These are phyloP conservation scores for Pungitius pungitius DNA, from an alignment of 2,113 vertebrate species.

Conservation along the genomic window DNA sequence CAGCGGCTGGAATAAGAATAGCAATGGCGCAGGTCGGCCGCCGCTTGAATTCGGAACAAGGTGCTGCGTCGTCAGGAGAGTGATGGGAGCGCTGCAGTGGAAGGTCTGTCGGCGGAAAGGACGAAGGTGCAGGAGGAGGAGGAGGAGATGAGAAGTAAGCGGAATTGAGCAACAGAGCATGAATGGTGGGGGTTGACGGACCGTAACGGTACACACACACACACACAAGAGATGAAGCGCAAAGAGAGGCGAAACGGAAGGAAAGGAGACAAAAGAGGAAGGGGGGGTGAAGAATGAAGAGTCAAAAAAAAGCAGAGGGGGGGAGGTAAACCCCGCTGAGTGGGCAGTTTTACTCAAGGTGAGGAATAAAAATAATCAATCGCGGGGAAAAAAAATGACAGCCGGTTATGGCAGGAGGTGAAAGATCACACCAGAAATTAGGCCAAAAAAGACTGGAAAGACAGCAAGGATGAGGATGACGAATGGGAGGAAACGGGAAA, in stretches of 20 bases:
- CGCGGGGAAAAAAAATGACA: conserved; percentile 44
- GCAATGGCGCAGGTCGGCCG: conserved; percentile 40
- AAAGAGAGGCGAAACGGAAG: conserved; percentile 1
- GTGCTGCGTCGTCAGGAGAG: conserved; percentile 24
- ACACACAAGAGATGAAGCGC: conserved; percentile 53
- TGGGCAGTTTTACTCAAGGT: conserved; percentile 57
- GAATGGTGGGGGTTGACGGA: conserved; percentile 54
- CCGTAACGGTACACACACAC: conserved; percentile 39
- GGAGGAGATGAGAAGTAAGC: conserved; percentile 34
- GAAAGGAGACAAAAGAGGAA: conserved; percentile 26
- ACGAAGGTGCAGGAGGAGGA: conserved; percentile 46
- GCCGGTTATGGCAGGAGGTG: conserved; percentile 19
- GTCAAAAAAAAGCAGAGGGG: conserved; percentile 25
- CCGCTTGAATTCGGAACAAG: conserved; percentile 57
- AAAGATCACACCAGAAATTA: conserved; percentile 33
- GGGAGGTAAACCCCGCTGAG: conserved; percentile 33
- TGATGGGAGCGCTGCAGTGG: conserved; percentile 53
- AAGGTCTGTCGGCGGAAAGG: conserved; percentile 48
- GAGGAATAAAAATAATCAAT: conserved; percentile 57
- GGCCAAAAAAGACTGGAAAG: conserved; percentile 4
- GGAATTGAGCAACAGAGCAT: conserved; percentile 63
- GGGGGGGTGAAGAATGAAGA: conserved; percentile 17
- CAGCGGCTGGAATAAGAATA: conserved; percentile 35
- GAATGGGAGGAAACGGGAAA: conserved; percentile 22
- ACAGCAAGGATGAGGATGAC: conserved; percentile 19